Base-by-base conservation (phyloP, 2,797 vertebrate species). In the Gallinago nigripennis region DNA sequence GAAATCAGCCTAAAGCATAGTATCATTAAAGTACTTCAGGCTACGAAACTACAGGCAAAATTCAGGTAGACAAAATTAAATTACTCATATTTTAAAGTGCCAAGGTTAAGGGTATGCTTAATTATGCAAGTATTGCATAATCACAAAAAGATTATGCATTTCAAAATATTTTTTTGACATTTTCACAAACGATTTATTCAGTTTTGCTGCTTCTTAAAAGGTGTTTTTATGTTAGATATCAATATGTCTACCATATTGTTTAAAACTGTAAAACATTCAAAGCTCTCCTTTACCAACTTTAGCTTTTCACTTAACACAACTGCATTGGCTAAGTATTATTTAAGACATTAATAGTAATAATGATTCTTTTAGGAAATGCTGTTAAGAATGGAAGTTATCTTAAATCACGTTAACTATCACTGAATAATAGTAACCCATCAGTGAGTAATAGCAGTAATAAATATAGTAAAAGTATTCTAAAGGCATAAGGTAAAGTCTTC, bases 301-400 rank as follows among this genome's bases (percentile, higher is more conserved):
- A 87, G 39, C 37, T 60, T 41, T 64, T 92, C 80, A 76, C 45
- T 82, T 92, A 82, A 86, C 18, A 79, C 72, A 94, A 84, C 27
- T 61, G 46, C 43, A 85, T 50, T 89, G 51, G 8, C 46, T 82
- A 86, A 95, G 57, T 76, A 92, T 94, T 95, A 80, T 92, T 96
- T 91, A 87, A 95, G 80, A 58, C 58, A 78, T 86, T 81, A 95
- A 89, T 82, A 84, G 57, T 61, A 83, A 88, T 92, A 73, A 77
- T 37, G 30, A 25, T 76, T 83, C 81, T 96, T 96, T 85, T 85
- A 97, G 92, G 76, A 94, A 75, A 90, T 84, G 46, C 50, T 86
- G 33, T 86, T 91, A 91, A 87, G 64, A 89, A 88, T 73, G 41
- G 57, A 95, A 88, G 41, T 60, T 91, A 68, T 85, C 92, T 69